Percentiles rank a stretch among this genome's conserved stretches.
Conservation (phyloP, 2,113 vertebrate species). For the Cyanoliseus patagonus region DNA sequence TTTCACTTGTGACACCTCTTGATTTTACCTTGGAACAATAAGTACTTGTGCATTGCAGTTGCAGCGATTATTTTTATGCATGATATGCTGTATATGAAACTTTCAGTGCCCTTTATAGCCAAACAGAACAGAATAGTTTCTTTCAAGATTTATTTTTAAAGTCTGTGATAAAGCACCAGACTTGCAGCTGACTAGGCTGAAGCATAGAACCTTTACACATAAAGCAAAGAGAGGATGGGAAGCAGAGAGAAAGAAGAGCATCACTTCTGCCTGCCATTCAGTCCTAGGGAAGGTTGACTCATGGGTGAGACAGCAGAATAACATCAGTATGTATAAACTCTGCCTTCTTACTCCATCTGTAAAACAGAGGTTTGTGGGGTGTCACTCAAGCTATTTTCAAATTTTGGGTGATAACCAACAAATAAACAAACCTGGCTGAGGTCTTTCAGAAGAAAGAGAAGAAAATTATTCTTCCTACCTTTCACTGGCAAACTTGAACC, state of each 20-base stretch:
- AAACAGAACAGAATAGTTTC: background rate
- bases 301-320: background rate
- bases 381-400: background rate
- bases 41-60: conserved; percentile 33
- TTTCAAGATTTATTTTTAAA: conserved; percentile 39
- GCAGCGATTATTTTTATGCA: conserved; percentile 36
- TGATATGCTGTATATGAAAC: background rate
- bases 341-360: background rate
- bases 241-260: background rate
- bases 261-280: background rate
- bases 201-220: background rate
- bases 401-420: background rate
- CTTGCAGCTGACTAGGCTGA: background rate
- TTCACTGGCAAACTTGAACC: background rate
- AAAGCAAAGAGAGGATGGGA: background rate
- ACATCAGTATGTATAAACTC: background rate
- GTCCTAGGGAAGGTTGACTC: background rate
- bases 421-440: background rate
- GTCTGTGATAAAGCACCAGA: background rate
- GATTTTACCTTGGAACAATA: conserved; percentile 48
- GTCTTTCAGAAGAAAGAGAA: background rate
- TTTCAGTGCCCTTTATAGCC: conserved; percentile 2
- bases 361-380: background rate
- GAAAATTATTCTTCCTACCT: background rate
- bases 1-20: conserved; percentile 33